A percentile compares a stretch with the other conserved stretches of the same genome.
Conservation (phyloP, 2,797 vertebrate species). For the Epinephelus awoara region DNA sequence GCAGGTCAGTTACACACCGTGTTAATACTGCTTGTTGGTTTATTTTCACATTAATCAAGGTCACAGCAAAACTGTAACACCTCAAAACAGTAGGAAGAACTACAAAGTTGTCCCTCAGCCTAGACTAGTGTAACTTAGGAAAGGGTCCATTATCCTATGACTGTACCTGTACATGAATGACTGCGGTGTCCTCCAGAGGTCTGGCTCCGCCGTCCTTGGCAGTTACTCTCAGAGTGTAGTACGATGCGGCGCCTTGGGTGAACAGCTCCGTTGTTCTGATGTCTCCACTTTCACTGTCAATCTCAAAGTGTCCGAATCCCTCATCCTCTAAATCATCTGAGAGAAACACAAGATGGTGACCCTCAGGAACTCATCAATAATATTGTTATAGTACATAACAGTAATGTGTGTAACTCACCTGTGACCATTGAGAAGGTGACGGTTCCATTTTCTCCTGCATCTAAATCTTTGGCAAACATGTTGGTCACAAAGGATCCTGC, state of each 20-base stretch:
- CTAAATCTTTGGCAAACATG: constrained; percentile 93
- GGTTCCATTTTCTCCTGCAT: constrained; percentile 90
- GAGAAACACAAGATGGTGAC: not conserved
- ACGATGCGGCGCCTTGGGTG: constrained; percentile 68
- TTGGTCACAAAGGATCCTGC: constrained; percentile 87
- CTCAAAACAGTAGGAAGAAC: not conserved
- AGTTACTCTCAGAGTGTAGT: constrained; percentile 85
- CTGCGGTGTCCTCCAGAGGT: constrained; percentile 83
- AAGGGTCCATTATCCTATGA: too few species aligned
- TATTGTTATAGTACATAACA: too few species aligned
- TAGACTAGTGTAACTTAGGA: too few species aligned
- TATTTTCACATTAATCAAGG: not conserved
- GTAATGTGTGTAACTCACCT: constrained; percentile 81
- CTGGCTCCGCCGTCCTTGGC: constrained; percentile 88
- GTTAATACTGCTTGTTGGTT: not conserved
- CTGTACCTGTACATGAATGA: constrained; percentile 90
- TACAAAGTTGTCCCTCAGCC: too few species aligned
- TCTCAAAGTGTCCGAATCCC: constrained; percentile 85
- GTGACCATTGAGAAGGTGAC: constrained; percentile 87
- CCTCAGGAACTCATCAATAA: not conserved
- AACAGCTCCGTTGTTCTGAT: constrained; percentile 87
- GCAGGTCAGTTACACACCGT: constrained; percentile 35
- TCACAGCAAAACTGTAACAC: not conserved
- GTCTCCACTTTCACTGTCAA: constrained; percentile 89
- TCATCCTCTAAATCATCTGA: constrained; percentile 66